Evolutionary conservation across 1,140 invertebrate species (phyloP).

Genomic region (Hyposmocoma kahamanoa): DNA sequence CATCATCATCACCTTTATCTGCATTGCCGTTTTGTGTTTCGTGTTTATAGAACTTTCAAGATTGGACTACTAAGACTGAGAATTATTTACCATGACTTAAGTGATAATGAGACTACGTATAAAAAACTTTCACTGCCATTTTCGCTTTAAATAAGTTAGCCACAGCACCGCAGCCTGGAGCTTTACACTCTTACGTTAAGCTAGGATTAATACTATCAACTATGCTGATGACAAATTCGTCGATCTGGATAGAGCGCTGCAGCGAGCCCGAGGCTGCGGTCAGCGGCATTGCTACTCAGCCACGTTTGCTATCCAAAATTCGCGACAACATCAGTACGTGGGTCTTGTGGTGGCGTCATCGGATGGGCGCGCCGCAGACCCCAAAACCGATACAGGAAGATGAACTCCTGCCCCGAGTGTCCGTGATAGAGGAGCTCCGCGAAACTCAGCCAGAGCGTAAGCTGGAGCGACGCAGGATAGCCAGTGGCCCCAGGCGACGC

Average conservation of each 20-base stretch:
- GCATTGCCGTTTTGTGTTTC: too few species aligned
- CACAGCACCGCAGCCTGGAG: conserved; percentile 51
- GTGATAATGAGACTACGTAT: too few species aligned
- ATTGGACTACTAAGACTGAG: too few species aligned
- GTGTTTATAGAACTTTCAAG: too few species aligned
- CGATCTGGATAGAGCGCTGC: conserved; percentile 26
- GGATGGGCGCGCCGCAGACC: conserved; percentile 69
- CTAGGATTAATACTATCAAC: conserved; percentile 29
- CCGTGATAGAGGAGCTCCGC: conserved; percentile 40
- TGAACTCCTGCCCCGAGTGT: conserved; percentile 50
- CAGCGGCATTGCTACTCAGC: conserved; percentile 24
- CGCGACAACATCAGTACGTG: conserved; percentile 65
- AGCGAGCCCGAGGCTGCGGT: conserved; percentile 27
- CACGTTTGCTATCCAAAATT: conserved; percentile 46
- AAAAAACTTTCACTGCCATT: conserved; percentile 35
- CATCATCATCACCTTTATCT: too few species aligned
- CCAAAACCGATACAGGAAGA: conserved; percentile 57
- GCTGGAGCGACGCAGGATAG: conserved; percentile 42
- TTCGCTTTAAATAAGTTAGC: conserved; percentile 28
- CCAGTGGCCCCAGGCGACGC: conserved; percentile 43
- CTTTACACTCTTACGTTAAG: conserved; percentile 34
- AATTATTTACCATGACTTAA: too few species aligned
- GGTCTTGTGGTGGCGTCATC: conserved; percentile 68
- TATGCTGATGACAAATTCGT: conserved; percentile 25
- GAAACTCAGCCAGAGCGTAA: conserved; percentile 41